Conservation (phyloP, 2,113 vertebrate genomes). For the Emberiza fucata region DNA sequence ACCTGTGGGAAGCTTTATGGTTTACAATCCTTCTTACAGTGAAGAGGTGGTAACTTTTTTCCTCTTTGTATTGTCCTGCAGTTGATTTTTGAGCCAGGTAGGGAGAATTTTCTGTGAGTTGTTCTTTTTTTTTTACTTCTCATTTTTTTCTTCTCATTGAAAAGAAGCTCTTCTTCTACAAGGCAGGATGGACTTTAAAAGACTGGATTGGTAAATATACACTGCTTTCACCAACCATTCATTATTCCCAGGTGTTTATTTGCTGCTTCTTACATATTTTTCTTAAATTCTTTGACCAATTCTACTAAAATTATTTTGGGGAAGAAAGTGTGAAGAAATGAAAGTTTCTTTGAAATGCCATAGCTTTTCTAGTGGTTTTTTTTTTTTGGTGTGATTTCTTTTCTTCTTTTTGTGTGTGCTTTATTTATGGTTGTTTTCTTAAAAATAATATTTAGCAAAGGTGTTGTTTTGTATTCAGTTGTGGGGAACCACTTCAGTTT, state of each 20-base stretch:
- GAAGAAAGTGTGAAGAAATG: not conserved
- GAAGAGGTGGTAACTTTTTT: not conserved
- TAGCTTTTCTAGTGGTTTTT: not conserved
- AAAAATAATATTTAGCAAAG: not conserved
- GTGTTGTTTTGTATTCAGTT: not conserved
- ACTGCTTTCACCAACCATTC: not conserved
- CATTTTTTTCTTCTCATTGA: not conserved
- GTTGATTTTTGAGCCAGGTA: not conserved
- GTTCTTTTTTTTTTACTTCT: accelerated
- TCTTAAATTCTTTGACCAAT: not conserved
- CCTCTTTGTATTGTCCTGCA: not conserved
- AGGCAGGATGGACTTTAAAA: not conserved
- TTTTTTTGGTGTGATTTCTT: not conserved
- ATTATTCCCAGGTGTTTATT: not conserved
- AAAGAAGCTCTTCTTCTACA: not conserved
- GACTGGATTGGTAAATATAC: not conserved
- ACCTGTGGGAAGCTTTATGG: not conserved
- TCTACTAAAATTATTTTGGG: not conserved
- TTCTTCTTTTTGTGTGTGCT: not conserved
- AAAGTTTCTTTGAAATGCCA: not conserved
- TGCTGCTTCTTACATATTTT: not conserved
- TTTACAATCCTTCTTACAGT: not conserved
- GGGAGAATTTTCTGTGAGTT: not conserved
- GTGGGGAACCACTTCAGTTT: not conserved
- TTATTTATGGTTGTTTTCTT: not conserved